phyloP scores from a whole-genome alignment of 2,888 invertebrate species.

The Fragum sueziense region DNA sequence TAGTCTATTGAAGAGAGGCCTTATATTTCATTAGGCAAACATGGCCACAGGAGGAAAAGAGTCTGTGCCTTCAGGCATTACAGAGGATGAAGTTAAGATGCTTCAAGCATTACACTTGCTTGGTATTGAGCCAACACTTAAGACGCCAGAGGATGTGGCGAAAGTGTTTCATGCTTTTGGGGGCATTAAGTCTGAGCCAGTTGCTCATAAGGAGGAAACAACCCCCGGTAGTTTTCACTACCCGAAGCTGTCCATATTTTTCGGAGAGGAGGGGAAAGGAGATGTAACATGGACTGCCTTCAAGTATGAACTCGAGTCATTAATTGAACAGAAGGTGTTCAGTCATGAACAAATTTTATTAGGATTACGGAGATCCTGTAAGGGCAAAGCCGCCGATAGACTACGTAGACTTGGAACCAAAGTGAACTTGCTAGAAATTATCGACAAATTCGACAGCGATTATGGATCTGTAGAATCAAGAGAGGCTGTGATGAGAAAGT shows the following conservation, averaged over 20 bases:
- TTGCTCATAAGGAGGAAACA: neutral
- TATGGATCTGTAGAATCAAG: slow-evolving; percentile 16
- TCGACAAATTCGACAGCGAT: slow-evolving; percentile 15
- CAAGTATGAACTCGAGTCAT: slow-evolving; percentile 1
- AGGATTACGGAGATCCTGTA: neutral
- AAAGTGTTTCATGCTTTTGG: neutral
- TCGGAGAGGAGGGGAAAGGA: slow-evolving; percentile 12
- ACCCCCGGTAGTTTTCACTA: neutral
- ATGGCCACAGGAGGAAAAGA: too few relatives aligned
- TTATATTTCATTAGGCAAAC: too few relatives aligned
- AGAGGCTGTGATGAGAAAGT: slow-evolving; percentile 2
- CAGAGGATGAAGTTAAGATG: too few relatives aligned
- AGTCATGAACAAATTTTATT: neutral
- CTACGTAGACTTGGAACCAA: neutral
- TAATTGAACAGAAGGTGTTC: neutral
- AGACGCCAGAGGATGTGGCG: neutral
- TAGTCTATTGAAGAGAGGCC: too few relatives aligned
- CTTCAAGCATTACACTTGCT: too few relatives aligned
- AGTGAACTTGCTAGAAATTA: neutral
- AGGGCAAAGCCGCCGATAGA: slow-evolving; percentile 20
- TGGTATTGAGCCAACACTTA: neutral
- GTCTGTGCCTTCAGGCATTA: too few relatives aligned
- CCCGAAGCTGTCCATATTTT: slow-evolving; percentile 14
- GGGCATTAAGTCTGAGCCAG: neutral
- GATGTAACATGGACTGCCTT: slow-evolving; percentile 17